Conservation (phyloP, 2,797 vertebrate genomes). For the Astyanax mexicanus region DNA sequence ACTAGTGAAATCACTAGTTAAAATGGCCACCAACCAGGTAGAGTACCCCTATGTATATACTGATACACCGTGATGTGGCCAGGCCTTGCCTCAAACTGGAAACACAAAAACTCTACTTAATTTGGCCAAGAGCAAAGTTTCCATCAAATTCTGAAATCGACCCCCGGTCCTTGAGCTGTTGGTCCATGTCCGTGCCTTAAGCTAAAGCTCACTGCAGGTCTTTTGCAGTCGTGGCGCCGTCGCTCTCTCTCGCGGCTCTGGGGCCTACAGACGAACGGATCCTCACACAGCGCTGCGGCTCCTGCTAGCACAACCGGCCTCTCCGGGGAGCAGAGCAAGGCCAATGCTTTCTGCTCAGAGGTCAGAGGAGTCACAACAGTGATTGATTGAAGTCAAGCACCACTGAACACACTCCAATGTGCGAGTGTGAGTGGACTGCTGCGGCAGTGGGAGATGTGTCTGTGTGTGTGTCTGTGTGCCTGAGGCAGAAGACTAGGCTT, state of each 20-base stretch:
- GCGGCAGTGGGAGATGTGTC: neutral
- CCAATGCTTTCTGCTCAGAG: constrained; percentile 36
- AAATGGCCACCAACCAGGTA: no score
- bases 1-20: no score
- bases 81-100: neutral
- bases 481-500: neutral
- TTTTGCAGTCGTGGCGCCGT: constrained; percentile 17
- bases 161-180: neutral
- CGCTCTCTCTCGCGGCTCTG: neutral
- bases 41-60: no score
- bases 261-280: constrained; percentile 5
- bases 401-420: constrained; percentile 36
- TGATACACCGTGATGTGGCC: no score
- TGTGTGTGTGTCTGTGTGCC: neutral
- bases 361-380: constrained; percentile 33
- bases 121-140: neutral
- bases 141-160: neutral
- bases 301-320: constrained; percentile 2
- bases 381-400: constrained; percentile 55
- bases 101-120: neutral
- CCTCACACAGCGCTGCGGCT: constrained; percentile 17
- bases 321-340: constrained; percentile 29
- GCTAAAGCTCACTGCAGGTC: neutral
- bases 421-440: neutral
- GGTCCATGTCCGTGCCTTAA: constrained; percentile 2